Conservation (phyloP, 2,113 vertebrate species). For the Phyllostomus hastatus region DNA sequence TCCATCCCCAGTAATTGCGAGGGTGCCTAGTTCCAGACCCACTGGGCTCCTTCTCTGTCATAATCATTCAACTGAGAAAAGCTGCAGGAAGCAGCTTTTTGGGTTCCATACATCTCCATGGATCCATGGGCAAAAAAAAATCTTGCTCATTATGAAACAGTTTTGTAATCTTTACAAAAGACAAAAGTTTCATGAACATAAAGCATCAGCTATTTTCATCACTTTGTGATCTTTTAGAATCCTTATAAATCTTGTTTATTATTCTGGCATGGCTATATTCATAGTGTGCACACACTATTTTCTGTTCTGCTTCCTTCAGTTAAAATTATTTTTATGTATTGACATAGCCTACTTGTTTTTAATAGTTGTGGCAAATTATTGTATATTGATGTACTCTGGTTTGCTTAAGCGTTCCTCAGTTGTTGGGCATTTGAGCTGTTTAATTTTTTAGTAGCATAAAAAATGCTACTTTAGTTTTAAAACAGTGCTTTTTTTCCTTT, state of each 20-base stretch:
- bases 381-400: conserved; percentile 7
- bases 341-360: conserved; percentile 53
- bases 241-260: conserved; percentile 27
- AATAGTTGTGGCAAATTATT: conserved; percentile 25
- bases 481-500: background rate
- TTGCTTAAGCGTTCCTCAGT: conserved; percentile 30
- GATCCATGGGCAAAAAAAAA: background rate
- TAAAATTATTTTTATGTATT: conserved; percentile 41
- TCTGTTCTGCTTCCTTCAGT: conserved; percentile 33
- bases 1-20: background rate
- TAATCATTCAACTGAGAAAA: background rate
- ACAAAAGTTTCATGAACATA: background rate
- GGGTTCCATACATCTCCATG: background rate
- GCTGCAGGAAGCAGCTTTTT: background rate
- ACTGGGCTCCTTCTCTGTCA: background rate
- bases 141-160: background rate
- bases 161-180: conserved; percentile 34
- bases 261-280: background rate
- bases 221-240: background rate
- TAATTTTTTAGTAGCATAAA: conserved; percentile 57
- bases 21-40: background rate
- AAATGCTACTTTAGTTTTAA: conserved; percentile 29
- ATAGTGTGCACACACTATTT: background rate
- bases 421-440: background rate
- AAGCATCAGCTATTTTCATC: conserved; percentile 23